Conservation (phyloP, 2,113 vertebrate species). For the Alethe diademata region DNA sequence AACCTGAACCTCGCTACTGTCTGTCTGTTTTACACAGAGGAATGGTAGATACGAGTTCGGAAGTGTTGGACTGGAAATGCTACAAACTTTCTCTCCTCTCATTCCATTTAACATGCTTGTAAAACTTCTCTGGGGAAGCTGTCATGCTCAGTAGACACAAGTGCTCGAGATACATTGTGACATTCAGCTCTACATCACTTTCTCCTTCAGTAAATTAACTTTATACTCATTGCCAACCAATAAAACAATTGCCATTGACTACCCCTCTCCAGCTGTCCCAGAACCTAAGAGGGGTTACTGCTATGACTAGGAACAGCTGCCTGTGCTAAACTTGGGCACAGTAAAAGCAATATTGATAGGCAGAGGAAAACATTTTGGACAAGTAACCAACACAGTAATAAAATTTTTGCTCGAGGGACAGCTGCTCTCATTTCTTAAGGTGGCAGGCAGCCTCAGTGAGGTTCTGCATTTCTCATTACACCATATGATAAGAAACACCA, state of each 20-base stretch:
- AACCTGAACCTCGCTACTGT: background rate
- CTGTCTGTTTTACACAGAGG: background rate
- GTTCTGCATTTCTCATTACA: conserved; percentile 38
- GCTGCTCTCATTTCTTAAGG: conserved; percentile 3
- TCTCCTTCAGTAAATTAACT: background rate
- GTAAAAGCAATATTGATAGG: conserved; percentile 32
- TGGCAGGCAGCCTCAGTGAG: background rate
- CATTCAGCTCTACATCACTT: background rate
- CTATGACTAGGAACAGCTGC: background rate
- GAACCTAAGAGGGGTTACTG: background rate
- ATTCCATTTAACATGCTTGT: background rate
- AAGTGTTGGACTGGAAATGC: background rate
- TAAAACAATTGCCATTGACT: background rate
- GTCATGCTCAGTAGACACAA: background rate
- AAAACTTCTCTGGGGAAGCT: background rate
- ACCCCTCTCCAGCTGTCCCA: background rate
- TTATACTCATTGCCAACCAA: background rate
- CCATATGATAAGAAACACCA: background rate
- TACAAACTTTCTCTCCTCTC: background rate
- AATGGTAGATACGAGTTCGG: background rate
- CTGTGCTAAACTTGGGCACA: background rate
- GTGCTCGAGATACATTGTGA: background rate
- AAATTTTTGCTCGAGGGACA: conserved; percentile 40
- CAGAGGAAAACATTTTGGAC: conserved; percentile 36
- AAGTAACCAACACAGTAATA: conserved; percentile 24